Conservation (phyloP, 2,888 invertebrate genomes). For the Volucella inanis region DNA sequence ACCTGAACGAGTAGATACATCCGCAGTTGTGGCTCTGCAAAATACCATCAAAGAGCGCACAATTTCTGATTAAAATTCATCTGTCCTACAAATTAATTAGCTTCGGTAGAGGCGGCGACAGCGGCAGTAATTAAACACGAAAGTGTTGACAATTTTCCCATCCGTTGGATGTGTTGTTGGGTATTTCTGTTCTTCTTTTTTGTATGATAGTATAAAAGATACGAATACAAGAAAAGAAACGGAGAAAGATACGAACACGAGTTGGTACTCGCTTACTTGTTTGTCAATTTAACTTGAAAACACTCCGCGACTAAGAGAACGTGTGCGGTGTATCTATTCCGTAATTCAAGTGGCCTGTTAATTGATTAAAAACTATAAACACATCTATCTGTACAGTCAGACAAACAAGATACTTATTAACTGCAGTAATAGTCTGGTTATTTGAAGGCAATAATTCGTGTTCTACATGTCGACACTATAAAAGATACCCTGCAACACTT, state of each 20-base stretch:
- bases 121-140: too few relatives aligned
- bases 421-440: background rate
- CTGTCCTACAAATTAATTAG: too few relatives aligned
- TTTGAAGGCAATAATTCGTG: slow-evolving; percentile 1
- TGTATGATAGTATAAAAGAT: too few relatives aligned
- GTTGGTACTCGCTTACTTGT: background rate
- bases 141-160: too few relatives aligned
- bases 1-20: background rate
- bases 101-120: too few relatives aligned
- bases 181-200: too few relatives aligned
- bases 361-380: slow-evolving; percentile 13
- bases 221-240: too few relatives aligned
- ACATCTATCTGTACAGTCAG: background rate
- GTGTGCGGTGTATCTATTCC: background rate
- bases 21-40: background rate
- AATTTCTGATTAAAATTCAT: too few relatives aligned
- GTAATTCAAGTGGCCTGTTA: slow-evolving; percentile 31
- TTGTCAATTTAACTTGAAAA: background rate
- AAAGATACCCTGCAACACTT: background rate
- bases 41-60: too few relatives aligned
- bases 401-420: too few relatives aligned
- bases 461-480: slow-evolving; percentile 13
- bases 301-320: background rate
- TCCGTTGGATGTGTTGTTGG: too few relatives aligned
- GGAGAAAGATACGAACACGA: too few relatives aligned